Percentiles rank a stretch among this genome's conserved stretches.
Conservation (phyloP, 2,113 vertebrate species). For the Tachycineta bicolor region DNA sequence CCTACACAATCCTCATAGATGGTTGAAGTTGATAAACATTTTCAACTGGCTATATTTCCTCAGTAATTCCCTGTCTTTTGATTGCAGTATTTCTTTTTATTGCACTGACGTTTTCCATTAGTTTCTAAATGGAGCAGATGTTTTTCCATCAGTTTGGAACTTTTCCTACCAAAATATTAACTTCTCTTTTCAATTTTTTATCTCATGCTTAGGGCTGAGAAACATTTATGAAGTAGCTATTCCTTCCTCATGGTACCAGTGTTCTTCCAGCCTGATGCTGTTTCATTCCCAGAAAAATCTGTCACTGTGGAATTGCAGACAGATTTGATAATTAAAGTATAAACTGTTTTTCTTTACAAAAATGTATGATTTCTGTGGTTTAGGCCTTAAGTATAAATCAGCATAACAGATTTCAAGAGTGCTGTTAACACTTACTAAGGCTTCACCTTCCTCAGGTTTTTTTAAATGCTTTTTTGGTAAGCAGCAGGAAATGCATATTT, state of each 20-base stretch:
- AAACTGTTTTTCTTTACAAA: background rate
- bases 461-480: background rate
- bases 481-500: conserved; percentile 8
- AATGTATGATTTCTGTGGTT: background rate
- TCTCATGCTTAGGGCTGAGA: conserved; percentile 42
- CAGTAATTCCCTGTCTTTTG: conserved; percentile 33
- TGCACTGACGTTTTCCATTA: conserved; percentile 12
- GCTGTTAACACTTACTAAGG: background rate
- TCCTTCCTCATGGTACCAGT: background rate
- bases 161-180: conserved; percentile 55
- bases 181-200: conserved; percentile 48
- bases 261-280: background rate
- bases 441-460: background rate
- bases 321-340: conserved; percentile 27
- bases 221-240: conserved; percentile 50
- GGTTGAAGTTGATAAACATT: background rate
- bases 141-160: conserved; percentile 26
- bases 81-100: conserved; percentile 37
- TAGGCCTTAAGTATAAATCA: background rate
- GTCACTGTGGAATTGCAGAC: conserved; percentile 1
- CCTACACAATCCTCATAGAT: conserved; percentile 30
- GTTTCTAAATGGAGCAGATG: conserved; percentile 54
- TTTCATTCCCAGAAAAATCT: conserved; percentile 33
- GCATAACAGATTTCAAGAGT: background rate
- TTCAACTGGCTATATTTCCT: background rate